These are phyloP conservation scores for Syngnathus floridae DNA, from an alignment of 2,113 vertebrate genomes.

Conservation along the genomic window DNA sequence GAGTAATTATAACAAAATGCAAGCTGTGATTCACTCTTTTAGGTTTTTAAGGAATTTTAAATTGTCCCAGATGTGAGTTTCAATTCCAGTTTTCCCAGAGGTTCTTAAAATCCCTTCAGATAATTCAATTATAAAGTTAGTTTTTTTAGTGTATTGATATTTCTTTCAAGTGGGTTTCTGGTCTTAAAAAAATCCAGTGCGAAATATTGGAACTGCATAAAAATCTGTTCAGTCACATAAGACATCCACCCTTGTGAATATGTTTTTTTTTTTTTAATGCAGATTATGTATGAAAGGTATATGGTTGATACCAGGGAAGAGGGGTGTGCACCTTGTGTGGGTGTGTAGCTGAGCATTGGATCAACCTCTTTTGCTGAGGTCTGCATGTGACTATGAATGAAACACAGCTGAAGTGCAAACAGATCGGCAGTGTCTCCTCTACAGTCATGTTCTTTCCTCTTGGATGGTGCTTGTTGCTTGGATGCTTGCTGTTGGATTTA, in stretches of 20 bases:
- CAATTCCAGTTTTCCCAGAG: background rate
- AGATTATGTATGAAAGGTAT: background rate
- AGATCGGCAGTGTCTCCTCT: conserved; percentile 34
- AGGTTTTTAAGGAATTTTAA: background rate
- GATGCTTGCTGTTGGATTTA: conserved; percentile 58
- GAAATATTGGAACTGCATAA: background rate
- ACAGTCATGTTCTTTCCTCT: conserved; percentile 57
- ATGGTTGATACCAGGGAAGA: conserved; percentile 9
- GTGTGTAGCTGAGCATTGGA: conserved; percentile 45
- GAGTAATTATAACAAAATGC: background rate
- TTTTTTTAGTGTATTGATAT: background rate
- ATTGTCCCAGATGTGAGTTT: background rate
- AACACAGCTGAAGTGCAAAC: conserved; percentile 29
- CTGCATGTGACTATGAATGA: conserved; percentile 35
- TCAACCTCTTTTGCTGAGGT: conserved; percentile 36
- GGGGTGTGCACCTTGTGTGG: conserved; percentile 42
- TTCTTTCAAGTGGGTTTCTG: background rate
- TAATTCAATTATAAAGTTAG: background rate
- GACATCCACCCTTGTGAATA: background rate
- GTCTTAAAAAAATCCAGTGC: background rate
- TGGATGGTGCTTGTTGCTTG: conserved; percentile 59
- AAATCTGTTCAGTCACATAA: background rate
- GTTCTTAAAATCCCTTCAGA: background rate
- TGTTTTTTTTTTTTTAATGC: background rate
- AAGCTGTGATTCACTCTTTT: background rate